A percentile compares a stretch with the other conserved stretches of the same genome.
phyloP scores from a whole-genome alignment of 2,113 vertebrate species.

The Strigops habroptila region DNA sequence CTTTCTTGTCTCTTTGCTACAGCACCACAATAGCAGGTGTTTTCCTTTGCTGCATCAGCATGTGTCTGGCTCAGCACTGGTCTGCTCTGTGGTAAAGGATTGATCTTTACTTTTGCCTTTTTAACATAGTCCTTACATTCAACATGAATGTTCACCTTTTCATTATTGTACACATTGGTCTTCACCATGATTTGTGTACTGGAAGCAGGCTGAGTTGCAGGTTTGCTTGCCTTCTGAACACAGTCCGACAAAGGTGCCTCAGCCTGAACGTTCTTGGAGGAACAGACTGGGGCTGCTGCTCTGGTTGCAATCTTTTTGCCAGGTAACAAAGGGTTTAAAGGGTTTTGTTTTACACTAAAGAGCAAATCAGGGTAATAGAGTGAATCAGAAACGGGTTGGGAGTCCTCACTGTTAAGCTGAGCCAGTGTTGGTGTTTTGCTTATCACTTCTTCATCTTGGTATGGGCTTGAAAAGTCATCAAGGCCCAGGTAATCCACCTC shows the following conservation, averaged over 20 bases:
- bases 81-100: constrained; percentile 69
- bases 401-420: constrained; percentile 98
- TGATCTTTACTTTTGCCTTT: constrained; percentile 94
- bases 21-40: constrained; percentile 77
- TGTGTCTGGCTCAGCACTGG: constrained; percentile 67
- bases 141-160: constrained; percentile 76
- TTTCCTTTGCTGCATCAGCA: constrained; percentile 75
- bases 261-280: constrained; percentile 81
- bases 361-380: constrained; percentile 89
- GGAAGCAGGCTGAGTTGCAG: constrained; percentile 87
- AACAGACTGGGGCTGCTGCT: constrained; percentile 78
- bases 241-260: constrained; percentile 80
- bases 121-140: constrained; percentile 91
- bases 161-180: constrained; percentile 76
- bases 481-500: constrained; percentile 97
- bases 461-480: constrained; percentile 97
- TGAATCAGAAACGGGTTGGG: constrained; percentile 91
- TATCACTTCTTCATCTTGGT: constrained; percentile 98
- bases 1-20: constrained; percentile 76
- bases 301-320: constrained; percentile 83
- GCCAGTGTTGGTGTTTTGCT: constrained; percentile 93
- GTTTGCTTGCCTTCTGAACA: constrained; percentile 87
- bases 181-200: constrained; percentile 90
- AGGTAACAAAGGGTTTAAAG: constrained; percentile 73
- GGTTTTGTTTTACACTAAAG: constrained; percentile 76